phyloP scores from a whole-genome alignment of 53 echinoderm and acorn worm genomes.

The Actinopyga echinites region DNA sequence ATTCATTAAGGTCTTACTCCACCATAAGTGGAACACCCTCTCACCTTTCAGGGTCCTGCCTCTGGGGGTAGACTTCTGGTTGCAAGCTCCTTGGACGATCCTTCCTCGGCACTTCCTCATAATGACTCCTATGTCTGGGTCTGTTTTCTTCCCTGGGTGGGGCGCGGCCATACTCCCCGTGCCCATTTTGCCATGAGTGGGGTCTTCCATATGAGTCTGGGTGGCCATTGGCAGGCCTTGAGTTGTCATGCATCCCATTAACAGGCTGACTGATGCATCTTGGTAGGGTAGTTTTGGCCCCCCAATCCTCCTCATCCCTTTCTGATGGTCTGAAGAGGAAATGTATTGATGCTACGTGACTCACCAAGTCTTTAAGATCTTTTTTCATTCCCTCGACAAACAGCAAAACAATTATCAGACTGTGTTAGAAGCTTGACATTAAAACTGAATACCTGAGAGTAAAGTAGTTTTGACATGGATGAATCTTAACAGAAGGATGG shows the following conservation, averaged over 20 bases:
- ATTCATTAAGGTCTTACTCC: too few relatives aligned
- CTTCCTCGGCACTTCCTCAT: conserved; percentile 24
- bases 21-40: too few relatives aligned
- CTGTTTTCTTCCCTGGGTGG: conserved; percentile 2
- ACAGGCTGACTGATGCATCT: conserved; percentile 4
- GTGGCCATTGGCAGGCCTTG: not conserved
- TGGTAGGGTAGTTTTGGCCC: not conserved
- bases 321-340: not conserved
- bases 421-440: too few relatives aligned
- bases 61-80: not conserved
- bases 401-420: too few relatives aligned
- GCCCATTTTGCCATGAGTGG: conserved; percentile 21
- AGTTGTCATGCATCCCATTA: conserved; percentile 4
- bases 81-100: not conserved
- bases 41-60: not conserved
- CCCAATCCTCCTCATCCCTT: conserved; percentile 17
- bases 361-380: too few relatives aligned
- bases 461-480: too few relatives aligned
- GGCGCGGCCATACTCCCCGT: not conserved
- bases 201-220: not conserved
- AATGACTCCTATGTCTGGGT: not conserved
- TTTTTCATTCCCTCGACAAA: too few relatives aligned
- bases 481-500: too few relatives aligned
- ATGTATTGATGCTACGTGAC: not conserved
- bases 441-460: too few relatives aligned